These are phyloP conservation scores for Sturmia bella DNA, from an alignment of 2,888 invertebrate species.

Conservation along the genomic window DNA sequence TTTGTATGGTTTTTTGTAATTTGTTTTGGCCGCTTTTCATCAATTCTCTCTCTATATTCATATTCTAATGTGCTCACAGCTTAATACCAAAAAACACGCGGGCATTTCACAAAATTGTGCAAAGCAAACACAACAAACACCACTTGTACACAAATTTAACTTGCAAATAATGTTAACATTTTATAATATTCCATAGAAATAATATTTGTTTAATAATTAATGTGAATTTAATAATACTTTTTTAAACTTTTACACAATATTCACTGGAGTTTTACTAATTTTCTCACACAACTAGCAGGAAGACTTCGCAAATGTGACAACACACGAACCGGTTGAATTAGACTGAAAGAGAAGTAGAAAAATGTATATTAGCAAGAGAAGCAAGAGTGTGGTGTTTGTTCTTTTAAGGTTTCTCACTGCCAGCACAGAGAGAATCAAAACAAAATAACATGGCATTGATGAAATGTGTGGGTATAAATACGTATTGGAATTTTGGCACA, in stretches of 20 bases:
- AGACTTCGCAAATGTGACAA: constrained; percentile 42
- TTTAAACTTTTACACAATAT: constrained; percentile 5
- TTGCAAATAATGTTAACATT: neutral
- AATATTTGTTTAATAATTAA: constrained; percentile 3
- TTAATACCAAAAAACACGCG: constrained; percentile 48
- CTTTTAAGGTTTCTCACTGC: neutral
- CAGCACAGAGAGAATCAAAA: too few species aligned
- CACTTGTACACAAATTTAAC: neutral
- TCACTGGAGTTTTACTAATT: constrained; percentile 5
- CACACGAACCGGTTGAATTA: constrained; percentile 56
- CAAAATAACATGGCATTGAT: too few species aligned
- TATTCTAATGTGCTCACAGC: constrained; percentile 28
- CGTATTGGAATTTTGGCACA: too few species aligned
- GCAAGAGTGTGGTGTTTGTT: neutral
- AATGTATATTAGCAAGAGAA: constrained; percentile 1
- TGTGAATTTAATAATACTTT: constrained; percentile 22
- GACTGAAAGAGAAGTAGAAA: constrained; percentile 49
- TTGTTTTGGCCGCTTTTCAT: constrained; percentile 51
- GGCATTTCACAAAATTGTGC: constrained; percentile 42
- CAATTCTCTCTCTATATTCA: neutral
- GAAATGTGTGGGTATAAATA: too few species aligned
- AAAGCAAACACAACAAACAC: constrained; percentile 15
- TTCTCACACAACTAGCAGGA: constrained; percentile 6
- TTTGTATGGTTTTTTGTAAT: neutral
- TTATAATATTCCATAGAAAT: neutral